Conservation (phyloP, 2,888 invertebrate species). For the Athrips mouffetella region DNA sequence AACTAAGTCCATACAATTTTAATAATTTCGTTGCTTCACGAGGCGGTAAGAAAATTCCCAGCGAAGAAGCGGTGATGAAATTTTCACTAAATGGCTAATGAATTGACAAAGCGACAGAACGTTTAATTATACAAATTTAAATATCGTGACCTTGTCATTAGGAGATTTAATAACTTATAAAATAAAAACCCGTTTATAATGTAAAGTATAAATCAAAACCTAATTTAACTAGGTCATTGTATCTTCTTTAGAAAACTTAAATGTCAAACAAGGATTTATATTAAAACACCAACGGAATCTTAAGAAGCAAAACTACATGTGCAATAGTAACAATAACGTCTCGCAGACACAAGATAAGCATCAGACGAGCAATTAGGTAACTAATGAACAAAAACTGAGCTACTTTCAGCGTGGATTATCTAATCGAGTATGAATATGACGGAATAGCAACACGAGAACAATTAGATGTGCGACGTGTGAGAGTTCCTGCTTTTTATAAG, state of each 20-base stretch:
- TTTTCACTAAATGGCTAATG: slow-evolving; percentile 4
- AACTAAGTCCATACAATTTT: slow-evolving; percentile 9
- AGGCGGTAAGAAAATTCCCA: neutral
- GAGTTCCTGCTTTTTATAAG: slow-evolving; percentile 27
- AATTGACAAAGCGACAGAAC: neutral
- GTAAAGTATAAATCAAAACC: no score
- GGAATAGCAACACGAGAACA: slow-evolving; percentile 26
- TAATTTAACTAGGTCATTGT: no score
- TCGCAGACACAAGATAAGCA: slow-evolving; percentile 10
- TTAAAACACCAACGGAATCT: neutral
- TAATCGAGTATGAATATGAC: slow-evolving; percentile 24
- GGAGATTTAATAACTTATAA: no score
- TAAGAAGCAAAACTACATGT: neutral
- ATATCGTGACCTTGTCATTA: neutral
- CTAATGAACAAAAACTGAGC: slow-evolving; percentile 20
- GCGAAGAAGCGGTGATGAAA: slow-evolving; percentile 6
- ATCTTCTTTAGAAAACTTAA: no score
- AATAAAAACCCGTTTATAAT: no score
- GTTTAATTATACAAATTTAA: neutral
- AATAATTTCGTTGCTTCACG: slow-evolving; percentile 14
- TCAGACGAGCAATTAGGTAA: slow-evolving; percentile 19
- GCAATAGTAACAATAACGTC: slow-evolving; percentile 6
- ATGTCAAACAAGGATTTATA: no score
- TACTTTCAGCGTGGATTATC: slow-evolving; percentile 16
- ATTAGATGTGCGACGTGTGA: slow-evolving; percentile 26